Evolutionary conservation across 2,888 invertebrate genomes (phyloP).

Genomic region (Himalopsyche tibetana): DNA sequence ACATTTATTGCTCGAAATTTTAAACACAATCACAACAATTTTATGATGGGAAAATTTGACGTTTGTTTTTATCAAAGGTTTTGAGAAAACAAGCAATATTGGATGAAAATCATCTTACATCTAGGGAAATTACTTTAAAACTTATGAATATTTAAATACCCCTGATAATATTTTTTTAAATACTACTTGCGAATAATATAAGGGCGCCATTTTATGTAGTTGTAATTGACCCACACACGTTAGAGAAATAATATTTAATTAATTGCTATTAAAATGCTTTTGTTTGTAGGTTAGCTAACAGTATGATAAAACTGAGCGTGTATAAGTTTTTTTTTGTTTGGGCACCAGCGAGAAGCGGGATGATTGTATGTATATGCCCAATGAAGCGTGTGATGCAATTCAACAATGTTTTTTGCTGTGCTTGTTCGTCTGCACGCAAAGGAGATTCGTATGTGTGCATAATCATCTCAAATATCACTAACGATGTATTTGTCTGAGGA

Average conservation of each 20-base stretch:
- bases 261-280: neutral
- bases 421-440: slow-evolving; percentile 36
- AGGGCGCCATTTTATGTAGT: slow-evolving; percentile 1
- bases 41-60: too few species aligned
- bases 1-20: too few species aligned
- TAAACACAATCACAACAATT: too few species aligned
- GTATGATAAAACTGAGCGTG: neutral
- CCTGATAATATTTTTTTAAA: neutral
- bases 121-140: too few species aligned
- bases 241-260: neutral
- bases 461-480: slow-evolving; percentile 47
- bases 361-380: slow-evolving; percentile 6
- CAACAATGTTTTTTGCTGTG: slow-evolving; percentile 15
- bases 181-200: neutral
- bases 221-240: slow-evolving; percentile 1
- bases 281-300: neutral
- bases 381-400: slow-evolving; percentile 17
- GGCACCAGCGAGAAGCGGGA: neutral
- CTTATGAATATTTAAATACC: too few species aligned
- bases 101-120: too few species aligned
- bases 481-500: slow-evolving; percentile 45
- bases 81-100: too few species aligned
- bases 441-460: slow-evolving; percentile 44
- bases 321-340: neutral
- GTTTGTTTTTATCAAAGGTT: too few species aligned